Percentiles rank a stretch among this genome's conserved stretches.
Conservation (phyloP, 2,797 vertebrate genomes). For the Pipistrellus pipistrellus region DNA sequence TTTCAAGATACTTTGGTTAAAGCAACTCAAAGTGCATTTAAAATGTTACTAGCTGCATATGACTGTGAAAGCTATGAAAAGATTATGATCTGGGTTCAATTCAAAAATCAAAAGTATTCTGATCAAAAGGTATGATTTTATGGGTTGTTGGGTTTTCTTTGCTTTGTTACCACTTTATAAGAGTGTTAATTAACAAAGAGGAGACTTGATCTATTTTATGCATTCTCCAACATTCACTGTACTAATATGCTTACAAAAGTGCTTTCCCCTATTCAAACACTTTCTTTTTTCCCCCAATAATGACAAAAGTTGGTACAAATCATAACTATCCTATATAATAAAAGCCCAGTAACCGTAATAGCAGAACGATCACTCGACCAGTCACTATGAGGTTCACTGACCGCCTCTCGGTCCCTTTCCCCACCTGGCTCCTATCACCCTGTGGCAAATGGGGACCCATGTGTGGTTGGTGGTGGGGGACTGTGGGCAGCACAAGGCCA, state of each 20-base stretch:
- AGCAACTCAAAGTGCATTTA: background rate
- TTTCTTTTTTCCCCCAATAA: background rate
- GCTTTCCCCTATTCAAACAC: background rate
- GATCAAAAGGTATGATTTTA: background rate
- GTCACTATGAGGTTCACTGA: no score
- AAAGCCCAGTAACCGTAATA: no score
- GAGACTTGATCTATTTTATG: background rate
- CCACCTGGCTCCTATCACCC: no score
- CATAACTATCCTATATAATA: background rate
- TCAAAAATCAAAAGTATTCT: background rate
- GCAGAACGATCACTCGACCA: no score
- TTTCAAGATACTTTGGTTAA: background rate
- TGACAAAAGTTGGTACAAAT: background rate
- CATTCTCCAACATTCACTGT: background rate
- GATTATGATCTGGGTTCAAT: background rate
- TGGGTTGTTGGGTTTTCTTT: background rate
- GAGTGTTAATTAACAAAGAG: background rate
- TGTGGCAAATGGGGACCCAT: no score
- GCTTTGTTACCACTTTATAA: background rate
- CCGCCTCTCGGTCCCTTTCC: no score
- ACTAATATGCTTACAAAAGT: background rate
- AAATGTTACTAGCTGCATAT: background rate
- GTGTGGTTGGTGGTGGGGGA: no score
- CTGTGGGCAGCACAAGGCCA: no score
- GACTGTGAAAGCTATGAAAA: conserved; percentile 3